These are phyloP conservation scores for Torymus auratus DNA, from an alignment of 2,888 invertebrate species.

Conservation along the genomic window DNA sequence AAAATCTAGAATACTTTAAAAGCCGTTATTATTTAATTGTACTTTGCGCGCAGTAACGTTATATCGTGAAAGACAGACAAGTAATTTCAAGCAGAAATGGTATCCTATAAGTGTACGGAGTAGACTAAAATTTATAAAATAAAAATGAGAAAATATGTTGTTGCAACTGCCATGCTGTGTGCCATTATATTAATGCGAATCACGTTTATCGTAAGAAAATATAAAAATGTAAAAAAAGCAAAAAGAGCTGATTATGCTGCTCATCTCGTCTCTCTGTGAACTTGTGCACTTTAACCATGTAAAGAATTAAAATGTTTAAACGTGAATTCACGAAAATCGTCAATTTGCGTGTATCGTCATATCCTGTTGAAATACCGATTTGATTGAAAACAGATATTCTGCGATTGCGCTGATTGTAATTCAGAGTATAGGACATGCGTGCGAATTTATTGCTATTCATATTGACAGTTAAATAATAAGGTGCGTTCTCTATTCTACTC, in stretches of 20 bases:
- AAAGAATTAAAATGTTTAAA: constrained; percentile 32
- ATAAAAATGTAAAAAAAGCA: constrained; percentile 36
- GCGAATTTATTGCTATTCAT: constrained; percentile 15
- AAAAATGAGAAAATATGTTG: constrained; percentile 66
- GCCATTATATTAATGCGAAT: constrained; percentile 73
- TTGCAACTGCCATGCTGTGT: constrained; percentile 77
- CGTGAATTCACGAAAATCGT: constrained; percentile 34
- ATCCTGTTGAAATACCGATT: constrained; percentile 35
- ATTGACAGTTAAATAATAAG: constrained; percentile 15
- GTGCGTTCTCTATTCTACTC: constrained; percentile 33
- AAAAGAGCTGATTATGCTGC: constrained; percentile 31
- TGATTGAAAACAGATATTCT: constrained; percentile 19
- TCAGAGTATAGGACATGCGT: constrained; percentile 10
- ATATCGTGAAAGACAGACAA: constrained; percentile 10
- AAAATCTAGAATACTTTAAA: background rate
- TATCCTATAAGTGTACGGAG: constrained; percentile 61
- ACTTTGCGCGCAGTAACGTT: constrained; percentile 21
- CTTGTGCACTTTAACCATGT: constrained; percentile 43
- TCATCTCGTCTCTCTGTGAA: constrained; percentile 59
- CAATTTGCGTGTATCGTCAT: constrained; percentile 41
- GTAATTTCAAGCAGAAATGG: constrained; percentile 28
- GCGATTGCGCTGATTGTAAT: constrained; percentile 19
- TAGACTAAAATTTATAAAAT: constrained; percentile 62
- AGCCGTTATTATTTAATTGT: background rate
- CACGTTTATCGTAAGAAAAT: constrained; percentile 69